Evolutionary conservation across 2,888 invertebrate species (phyloP).

Genomic region (Clusia tigrina): DNA sequence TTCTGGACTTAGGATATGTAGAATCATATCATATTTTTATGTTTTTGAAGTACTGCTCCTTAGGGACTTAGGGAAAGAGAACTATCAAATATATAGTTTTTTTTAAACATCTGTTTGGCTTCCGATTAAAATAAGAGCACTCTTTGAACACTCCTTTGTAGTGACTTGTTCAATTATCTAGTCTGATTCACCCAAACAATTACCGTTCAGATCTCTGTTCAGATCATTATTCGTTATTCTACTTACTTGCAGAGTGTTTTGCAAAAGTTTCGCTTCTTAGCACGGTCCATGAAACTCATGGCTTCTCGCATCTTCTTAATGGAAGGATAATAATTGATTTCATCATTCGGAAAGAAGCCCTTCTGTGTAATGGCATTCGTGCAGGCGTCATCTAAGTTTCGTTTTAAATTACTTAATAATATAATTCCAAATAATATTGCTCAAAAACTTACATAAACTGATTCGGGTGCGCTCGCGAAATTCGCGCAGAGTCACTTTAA

Average conservation of each 20-base stretch:
- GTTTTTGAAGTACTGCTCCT: no score
- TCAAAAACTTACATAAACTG: conserved; percentile 66
- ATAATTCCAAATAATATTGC: conserved; percentile 33
- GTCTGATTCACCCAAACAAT: neutral
- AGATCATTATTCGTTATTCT: no score
- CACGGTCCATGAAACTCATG: conserved; percentile 88
- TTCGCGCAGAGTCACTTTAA: conserved; percentile 62
- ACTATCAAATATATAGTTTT: no score
- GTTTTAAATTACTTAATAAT: neutral
- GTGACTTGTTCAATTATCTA: no score
- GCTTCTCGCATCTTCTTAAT: conserved; percentile 72
- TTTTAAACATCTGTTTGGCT: no score
- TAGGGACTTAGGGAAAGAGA: no score
- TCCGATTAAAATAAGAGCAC: no score
- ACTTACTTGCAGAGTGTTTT: conserved; percentile 77
- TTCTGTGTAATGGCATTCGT: conserved; percentile 76
- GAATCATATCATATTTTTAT: no score
- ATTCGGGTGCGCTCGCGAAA: conserved; percentile 68
- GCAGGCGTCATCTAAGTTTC: conserved; percentile 70
- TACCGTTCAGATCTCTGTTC: neutral
- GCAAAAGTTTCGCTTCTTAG: conserved; percentile 83
- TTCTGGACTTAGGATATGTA: no score
- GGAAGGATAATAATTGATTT: conserved; percentile 64
- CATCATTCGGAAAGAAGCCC: conserved; percentile 83
- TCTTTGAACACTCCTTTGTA: no score